Evolutionary conservation across 2,797 vertebrate species (phyloP).

Genomic region (Falco biarmicus): DNA sequence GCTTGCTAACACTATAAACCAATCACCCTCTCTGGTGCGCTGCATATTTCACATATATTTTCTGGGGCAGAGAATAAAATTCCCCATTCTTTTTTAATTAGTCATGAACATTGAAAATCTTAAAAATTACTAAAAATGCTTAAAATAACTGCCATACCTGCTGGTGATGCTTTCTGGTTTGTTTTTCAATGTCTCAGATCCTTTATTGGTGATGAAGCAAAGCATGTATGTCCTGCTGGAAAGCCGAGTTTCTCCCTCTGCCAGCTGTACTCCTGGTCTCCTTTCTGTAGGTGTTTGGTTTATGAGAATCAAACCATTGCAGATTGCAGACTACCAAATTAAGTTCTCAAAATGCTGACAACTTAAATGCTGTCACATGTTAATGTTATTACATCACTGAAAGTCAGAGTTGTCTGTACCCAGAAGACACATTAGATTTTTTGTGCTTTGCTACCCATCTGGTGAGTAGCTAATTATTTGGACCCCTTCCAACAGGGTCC

Average conservation of each 20-base stretch:
- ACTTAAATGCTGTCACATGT: constrained; percentile 41
- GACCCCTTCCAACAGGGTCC: constrained; percentile 27
- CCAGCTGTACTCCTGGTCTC: neutral
- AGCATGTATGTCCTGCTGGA: neutral
- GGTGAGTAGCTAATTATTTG: constrained; percentile 62
- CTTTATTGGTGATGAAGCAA: neutral
- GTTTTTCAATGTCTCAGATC: neutral
- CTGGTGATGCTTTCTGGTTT: neutral
- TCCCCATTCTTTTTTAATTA: neutral
- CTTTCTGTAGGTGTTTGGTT: constrained; percentile 23
- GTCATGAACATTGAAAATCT: neutral
- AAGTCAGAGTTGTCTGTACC: constrained; percentile 37
- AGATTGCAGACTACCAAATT: constrained; percentile 14
- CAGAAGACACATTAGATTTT: constrained; percentile 52
- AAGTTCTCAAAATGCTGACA: constrained; percentile 43
- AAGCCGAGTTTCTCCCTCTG: neutral
- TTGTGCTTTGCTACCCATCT: constrained; percentile 64
- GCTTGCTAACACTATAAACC: neutral
- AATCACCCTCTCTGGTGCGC: neutral
- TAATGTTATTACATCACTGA: constrained; percentile 43
- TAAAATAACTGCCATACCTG: neutral
- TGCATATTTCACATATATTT: neutral
- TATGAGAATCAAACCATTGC: neutral
- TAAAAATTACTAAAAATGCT: neutral
- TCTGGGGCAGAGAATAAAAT: neutral